Conservation (phyloP, 2,797 vertebrate species). For the Ambastaia sidthimunki region DNA sequence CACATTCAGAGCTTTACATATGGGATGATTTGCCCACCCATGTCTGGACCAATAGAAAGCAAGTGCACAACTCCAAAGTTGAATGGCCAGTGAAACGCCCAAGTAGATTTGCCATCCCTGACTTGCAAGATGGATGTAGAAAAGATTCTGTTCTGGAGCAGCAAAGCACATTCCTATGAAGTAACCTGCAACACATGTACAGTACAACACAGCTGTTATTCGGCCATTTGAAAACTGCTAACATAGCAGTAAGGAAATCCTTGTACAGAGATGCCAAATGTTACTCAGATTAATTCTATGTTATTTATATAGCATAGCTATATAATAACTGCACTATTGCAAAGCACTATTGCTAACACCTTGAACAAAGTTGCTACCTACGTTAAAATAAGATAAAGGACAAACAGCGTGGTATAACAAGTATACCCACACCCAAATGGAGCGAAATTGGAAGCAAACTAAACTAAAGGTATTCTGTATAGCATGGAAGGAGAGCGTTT, state of each 20-base stretch:
- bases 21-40: constrained; percentile 85
- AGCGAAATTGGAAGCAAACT: too few relatives aligned
- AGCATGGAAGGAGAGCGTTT: too few relatives aligned
- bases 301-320: too few relatives aligned
- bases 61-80: constrained; percentile 72
- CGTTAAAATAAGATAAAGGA: too few relatives aligned
- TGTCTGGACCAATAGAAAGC: constrained; percentile 84
- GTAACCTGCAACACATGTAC: constrained; percentile 81
- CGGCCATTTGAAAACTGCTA: not conserved
- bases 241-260: not conserved
- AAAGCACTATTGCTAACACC: too few relatives aligned
- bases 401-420: too few relatives aligned
- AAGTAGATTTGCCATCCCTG: constrained; percentile 82
- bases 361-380: too few relatives aligned
- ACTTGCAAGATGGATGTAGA: constrained; percentile 74
- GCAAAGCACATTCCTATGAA: constrained; percentile 92
- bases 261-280: too few relatives aligned
- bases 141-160: constrained; percentile 85
- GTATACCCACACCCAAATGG: too few relatives aligned
- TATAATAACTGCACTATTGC: too few relatives aligned
- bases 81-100: constrained; percentile 75
- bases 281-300: too few relatives aligned
- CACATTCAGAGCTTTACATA: constrained; percentile 77
- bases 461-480: too few relatives aligned
- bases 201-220: constrained; percentile 6